Conservation (phyloP, 1,140 invertebrate genomes). For the Araneus ventricosus region DNA sequence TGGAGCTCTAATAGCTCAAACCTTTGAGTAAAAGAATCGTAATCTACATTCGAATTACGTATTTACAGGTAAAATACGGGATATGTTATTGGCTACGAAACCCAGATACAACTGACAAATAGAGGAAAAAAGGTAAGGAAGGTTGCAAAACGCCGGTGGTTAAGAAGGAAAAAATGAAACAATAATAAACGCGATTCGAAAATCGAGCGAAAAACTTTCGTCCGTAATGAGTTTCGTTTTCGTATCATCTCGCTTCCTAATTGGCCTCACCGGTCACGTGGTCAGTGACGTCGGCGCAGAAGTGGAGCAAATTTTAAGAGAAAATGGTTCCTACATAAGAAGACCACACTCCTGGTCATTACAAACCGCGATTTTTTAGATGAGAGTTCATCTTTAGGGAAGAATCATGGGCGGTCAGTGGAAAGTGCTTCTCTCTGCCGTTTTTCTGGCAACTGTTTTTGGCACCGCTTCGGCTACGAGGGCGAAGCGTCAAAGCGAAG, state of each 20-base stretch:
- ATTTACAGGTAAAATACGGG: background rate
- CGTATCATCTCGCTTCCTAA: background rate
- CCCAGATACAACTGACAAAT: background rate
- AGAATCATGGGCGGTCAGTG: conserved; percentile 26
- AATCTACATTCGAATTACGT: background rate
- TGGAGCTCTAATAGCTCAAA: too few relatives aligned
- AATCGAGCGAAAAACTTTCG: conserved; percentile 49
- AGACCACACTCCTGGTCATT: background rate
- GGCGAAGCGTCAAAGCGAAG: background rate
- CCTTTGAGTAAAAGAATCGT: too few relatives aligned
- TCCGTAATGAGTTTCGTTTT: conserved; percentile 51
- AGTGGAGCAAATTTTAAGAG: conserved; percentile 48
- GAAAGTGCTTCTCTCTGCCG: background rate
- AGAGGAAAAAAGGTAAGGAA: background rate
- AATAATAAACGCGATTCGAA: conserved; percentile 13
- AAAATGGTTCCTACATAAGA: conserved; percentile 34
- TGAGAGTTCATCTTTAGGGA: background rate
- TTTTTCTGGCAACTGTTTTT: background rate
- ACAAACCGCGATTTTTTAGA: conserved; percentile 31
- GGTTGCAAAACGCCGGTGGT: background rate
- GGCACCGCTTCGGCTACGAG: background rate
- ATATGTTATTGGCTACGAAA: background rate
- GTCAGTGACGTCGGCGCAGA: conserved; percentile 3
- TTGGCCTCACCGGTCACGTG: conserved; percentile 21
- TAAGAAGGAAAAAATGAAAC: background rate